Evolutionary conservation across 2,888 invertebrate species (phyloP).

Genomic region (Drosophila dives): DNA sequence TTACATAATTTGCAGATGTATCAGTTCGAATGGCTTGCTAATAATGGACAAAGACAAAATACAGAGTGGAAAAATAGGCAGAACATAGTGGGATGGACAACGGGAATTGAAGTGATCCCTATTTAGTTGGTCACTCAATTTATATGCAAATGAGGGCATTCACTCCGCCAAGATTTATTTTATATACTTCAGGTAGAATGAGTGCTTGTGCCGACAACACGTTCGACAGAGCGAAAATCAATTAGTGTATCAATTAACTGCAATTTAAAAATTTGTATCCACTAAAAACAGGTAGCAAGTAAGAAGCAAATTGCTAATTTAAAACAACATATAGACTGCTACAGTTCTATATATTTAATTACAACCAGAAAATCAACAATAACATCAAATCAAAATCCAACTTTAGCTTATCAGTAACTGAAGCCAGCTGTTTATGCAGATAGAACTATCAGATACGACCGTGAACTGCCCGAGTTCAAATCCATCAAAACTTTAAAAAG

Average conservation of each 20-base stretch:
- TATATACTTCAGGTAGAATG: not conserved
- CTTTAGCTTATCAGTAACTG: constrained; percentile 15
- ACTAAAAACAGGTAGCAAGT: constrained; percentile 38
- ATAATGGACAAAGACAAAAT: constrained; percentile 23
- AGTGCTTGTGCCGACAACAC: constrained; percentile 21
- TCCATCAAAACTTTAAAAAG: constrained; percentile 10
- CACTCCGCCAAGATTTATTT: constrained; percentile 34
- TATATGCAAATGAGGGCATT: constrained; percentile 68
- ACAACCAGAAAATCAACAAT: constrained; percentile 38
- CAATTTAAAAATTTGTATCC: constrained; percentile 25
- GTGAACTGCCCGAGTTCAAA: constrained; percentile 66
- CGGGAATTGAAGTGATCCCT: constrained; percentile 45
- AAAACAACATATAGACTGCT: constrained; percentile 20
- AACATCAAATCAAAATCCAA: constrained; percentile 24
- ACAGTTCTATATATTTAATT: constrained; percentile 51
- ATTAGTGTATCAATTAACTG: constrained; percentile 55
- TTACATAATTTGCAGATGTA: constrained; percentile 74
- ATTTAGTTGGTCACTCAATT: constrained; percentile 48
- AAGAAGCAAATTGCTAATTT: constrained; percentile 43
- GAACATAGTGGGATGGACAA: constrained; percentile 20
- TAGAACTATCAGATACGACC: constrained; percentile 44
- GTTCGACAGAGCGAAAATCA: constrained; percentile 33
- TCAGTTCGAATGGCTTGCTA: constrained; percentile 49
- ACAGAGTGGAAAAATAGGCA: constrained; percentile 21
- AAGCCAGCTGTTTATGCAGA: constrained; percentile 16